Base-by-base conservation (phyloP, 2,888 invertebrate genomes). In the Pyrgus malvae region DNA sequence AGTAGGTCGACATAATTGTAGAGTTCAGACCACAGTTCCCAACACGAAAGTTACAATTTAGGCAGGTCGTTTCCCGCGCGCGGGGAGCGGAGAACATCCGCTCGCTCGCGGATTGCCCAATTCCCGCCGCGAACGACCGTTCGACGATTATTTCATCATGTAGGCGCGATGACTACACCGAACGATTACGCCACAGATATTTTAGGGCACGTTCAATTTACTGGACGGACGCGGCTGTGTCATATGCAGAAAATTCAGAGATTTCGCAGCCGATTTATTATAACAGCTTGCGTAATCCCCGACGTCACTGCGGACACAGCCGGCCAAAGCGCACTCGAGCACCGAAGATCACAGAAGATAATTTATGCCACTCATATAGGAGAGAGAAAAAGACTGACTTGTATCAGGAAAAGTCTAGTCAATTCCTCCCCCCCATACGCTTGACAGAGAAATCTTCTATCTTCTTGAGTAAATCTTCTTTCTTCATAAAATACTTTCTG, bases 321-420 rank as follows among this genome's bases (percentile, higher is more conserved):
- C 67, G 63, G 61, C 56, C 57, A 61, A 48, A 50, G 11, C 56
- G 58, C 56, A 41, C 38, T 44, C 9, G 42, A 14, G 48, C 55
- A 38, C 57, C 12, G 56, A 40, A 25, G 48, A 41, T 41, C 56
- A 59, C 50, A 51, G 59, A 44, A 46, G 90, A 71, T 61, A 83
- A 65, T 70, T 79, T 76, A 91, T 91, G 91, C 85, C 83, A 76
- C 83, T 85, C 90, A 88, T 90, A 93, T 94, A 93, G 93, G 93
- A 93, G 93, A 93, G 93, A 93, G 93, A 93, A 94, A 94, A 94
- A 94, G 93, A 94, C 93, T 94, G 93, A 94, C 93, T 93, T 74
- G 72, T 76, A 77, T 70, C 12, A 74, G 66, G 68, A 82, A 88
- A 81, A 93, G 93, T 90, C 93, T 72, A 92, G 93, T 92, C 93